Conservation (phyloP, 2,888 invertebrate species). For the Drosophila anceps region DNA sequence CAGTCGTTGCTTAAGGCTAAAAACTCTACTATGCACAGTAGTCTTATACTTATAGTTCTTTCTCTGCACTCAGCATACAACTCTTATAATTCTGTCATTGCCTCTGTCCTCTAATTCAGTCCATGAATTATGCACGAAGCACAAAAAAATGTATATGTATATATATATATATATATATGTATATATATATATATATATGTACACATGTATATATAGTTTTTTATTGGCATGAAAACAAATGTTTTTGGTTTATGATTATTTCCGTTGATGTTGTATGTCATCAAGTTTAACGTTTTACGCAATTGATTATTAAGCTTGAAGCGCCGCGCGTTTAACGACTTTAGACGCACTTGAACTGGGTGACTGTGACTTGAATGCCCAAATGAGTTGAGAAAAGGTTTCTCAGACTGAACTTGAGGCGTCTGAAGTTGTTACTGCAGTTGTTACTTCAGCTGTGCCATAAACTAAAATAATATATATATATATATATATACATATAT, state of each 20-base stretch:
- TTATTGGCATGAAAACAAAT: slow-evolving; percentile 23
- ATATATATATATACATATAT: too few species aligned
- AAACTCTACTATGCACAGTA: too few species aligned
- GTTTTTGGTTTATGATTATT: slow-evolving; percentile 34
- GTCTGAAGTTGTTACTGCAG: background rate
- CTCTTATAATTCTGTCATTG: background rate
- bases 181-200: too few species aligned
- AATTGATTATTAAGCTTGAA: slow-evolving; percentile 57
- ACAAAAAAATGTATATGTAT: background rate
- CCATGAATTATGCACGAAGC: slow-evolving; percentile 2
- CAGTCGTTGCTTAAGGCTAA: too few species aligned
- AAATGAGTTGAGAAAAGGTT: slow-evolving; percentile 21
- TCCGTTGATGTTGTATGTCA: slow-evolving; percentile 41
- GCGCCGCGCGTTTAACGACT: slow-evolving; percentile 40
- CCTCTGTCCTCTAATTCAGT: background rate
- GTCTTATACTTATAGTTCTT: background rate
- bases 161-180: too few species aligned
- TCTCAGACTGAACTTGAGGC: slow-evolving; percentile 41
- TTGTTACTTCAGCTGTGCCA: background rate
- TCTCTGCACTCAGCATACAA: background rate
- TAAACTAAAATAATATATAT: background rate
- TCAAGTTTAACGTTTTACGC: slow-evolving; percentile 45
- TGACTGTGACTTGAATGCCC: slow-evolving; percentile 22
- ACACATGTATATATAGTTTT: slow-evolving; percentile 3
- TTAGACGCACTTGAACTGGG: slow-evolving; percentile 47